Conservation (phyloP, 2,888 invertebrate species). For the Drosophila bunnanda region DNA sequence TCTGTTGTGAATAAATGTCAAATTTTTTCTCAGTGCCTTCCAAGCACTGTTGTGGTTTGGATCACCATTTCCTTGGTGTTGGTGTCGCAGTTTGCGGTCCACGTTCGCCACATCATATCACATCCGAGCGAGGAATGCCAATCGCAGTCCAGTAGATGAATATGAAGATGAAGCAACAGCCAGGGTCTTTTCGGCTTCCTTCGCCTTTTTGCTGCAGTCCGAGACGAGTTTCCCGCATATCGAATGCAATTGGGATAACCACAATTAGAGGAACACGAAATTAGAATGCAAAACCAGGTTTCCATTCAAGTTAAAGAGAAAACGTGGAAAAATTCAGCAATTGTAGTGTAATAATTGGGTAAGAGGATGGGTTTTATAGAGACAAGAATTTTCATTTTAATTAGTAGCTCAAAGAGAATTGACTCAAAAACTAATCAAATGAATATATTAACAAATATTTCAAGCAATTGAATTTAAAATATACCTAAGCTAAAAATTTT, state of each 20-base stretch:
- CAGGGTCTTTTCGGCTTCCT: neutral
- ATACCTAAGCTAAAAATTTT: no score
- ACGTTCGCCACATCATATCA: conserved; percentile 43
- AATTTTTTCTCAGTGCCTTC: neutral
- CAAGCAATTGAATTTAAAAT: no score
- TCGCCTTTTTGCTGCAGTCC: neutral
- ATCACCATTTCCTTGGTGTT: conserved; percentile 9
- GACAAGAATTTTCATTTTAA: neutral
- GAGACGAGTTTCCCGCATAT: conserved; percentile 40
- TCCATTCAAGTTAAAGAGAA: neutral
- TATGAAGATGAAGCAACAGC: conserved; percentile 48
- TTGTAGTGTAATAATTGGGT: neutral
- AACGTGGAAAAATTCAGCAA: conserved; percentile 1
- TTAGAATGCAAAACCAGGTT: conserved; percentile 40
- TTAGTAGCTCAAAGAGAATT: neutral
- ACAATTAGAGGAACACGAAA: conserved; percentile 68
- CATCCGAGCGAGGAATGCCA: conserved; percentile 38
- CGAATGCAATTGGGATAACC: conserved; percentile 49
- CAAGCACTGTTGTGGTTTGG: conserved; percentile 22
- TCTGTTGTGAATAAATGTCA: neutral
- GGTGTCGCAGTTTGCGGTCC: conserved; percentile 44
- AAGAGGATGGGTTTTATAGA: neutral
- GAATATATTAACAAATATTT: no score
- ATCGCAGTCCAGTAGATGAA: conserved; percentile 31
- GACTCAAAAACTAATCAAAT: no score